Conservation (phyloP, 1,140 invertebrate genomes). For the Drosophila ananassae region DNA sequence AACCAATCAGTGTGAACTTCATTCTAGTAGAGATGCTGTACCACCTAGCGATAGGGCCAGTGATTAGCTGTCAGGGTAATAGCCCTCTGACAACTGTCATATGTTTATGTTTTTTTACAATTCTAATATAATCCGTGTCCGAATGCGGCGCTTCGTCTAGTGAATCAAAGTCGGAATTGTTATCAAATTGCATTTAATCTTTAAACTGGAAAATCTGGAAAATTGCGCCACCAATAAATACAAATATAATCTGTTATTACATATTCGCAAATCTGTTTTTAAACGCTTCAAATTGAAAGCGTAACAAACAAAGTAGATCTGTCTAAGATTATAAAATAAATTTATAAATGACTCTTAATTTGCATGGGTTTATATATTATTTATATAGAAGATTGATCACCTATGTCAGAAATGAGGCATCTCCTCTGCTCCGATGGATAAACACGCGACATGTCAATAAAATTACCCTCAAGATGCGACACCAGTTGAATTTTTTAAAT, state of each 20-base stretch:
- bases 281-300: slow-evolving; percentile 18
- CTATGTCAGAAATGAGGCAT: slow-evolving; percentile 7
- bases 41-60: neutral
- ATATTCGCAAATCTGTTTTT: slow-evolving; percentile 21
- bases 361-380: slow-evolving; percentile 1
- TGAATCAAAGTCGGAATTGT: slow-evolving; percentile 18
- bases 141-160: slow-evolving; percentile 4
- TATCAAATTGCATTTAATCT: slow-evolving; percentile 35
- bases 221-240: slow-evolving; percentile 50
- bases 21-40: neutral
- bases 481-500: slow-evolving; percentile 50
- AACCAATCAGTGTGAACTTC: neutral
- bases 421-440: slow-evolving; percentile 1
- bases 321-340: neutral
- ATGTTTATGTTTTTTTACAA: neutral
- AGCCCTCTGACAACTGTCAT: slow-evolving; percentile 1
- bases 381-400: slow-evolving; percentile 16
- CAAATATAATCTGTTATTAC: slow-evolving; percentile 21
- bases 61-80: slow-evolving; percentile 6
- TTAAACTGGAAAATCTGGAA: neutral
- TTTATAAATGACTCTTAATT: neutral
- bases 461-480: slow-evolving; percentile 55
- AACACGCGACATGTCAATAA: slow-evolving; percentile 67
- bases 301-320: neutral
- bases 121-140: slow-evolving; percentile 12